Evolutionary conservation across 2,888 invertebrate species (phyloP), one percentile per base, ranked within the genome.

Genomic region (Carterocephalus palaemon): DNA sequence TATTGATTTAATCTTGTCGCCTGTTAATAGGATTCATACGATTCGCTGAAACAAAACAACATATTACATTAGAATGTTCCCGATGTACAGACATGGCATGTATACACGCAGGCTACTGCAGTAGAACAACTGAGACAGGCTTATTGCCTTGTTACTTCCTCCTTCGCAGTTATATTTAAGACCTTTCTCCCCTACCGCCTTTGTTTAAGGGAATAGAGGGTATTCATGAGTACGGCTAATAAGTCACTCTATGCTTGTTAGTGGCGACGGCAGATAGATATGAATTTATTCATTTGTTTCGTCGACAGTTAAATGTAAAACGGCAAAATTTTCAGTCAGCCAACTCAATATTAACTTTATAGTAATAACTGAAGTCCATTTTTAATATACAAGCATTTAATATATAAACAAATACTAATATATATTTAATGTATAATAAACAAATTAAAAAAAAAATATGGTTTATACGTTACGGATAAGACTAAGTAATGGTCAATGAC

Each of bases 61-160:
- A 28, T 15, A 34, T 34, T 23, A 34, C 36, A 37, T 37, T 24
- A 37, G n/a, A 37, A 37, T 24, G 36, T 22, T 22, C 22, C 5
- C 33, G 22, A 34, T 34, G 22, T 37, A 15, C 3, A 7, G 15
- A 28, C 36, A 9, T n/a, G 36, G 24, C 36, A 12, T 24, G 36
- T 37, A 19, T 28, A 38, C 37, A 37, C 20, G 16, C 24, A 6
- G 38, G 26, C 38, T 17, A 28, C 12, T 36, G 36, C 36, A 36
- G 26, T 29, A 17, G 22, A 28, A 38, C 28, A 36, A 28, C 28
- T 28, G 43, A 16, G 43, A 43, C 43, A 36, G 36, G 36, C 43
- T 43, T 43, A 43, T 43, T 43, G 43, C 43, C 36, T 43, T 28
- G 43, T 43, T 43, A 36, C 36, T 43, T 43, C 43, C 43, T 36